Percentiles rank a stretch among this genome's conserved stretches.
These are phyloP conservation scores for Apteryx mantelli DNA, from an alignment of 2,113 vertebrate genomes.

Conservation along the genomic window DNA sequence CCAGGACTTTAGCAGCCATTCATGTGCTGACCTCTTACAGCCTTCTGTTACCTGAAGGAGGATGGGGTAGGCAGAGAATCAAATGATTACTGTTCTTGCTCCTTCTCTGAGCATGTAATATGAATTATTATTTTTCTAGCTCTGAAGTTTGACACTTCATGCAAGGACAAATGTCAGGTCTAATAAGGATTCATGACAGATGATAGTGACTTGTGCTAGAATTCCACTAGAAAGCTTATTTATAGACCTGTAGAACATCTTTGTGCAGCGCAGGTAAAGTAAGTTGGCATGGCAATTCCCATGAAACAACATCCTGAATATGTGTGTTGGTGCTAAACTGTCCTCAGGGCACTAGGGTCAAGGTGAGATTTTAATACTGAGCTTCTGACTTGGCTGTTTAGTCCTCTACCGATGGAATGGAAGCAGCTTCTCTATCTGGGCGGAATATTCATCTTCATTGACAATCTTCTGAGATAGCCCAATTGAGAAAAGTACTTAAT, in stretches of 20 bases:
- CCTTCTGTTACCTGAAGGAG: background rate
- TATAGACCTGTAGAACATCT: background rate
- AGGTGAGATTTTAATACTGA: background rate
- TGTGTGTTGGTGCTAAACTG: background rate
- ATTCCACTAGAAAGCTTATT: background rate
- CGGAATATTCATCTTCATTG: background rate
- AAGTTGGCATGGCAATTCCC: background rate
- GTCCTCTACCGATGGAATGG: background rate
- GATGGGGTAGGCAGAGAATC: background rate
- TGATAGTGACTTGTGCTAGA: background rate
- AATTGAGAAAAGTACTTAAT: background rate
- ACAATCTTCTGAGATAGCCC: background rate
- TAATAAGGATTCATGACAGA: background rate
- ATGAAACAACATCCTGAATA: background rate
- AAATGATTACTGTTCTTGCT: background rate
- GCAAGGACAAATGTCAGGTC: background rate
- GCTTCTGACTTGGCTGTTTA: background rate
- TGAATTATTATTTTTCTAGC: background rate
- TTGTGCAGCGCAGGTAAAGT: background rate
- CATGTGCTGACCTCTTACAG: background rate
- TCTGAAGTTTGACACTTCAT: background rate
- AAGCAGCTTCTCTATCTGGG: background rate
- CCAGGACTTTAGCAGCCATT: background rate
- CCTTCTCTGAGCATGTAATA: background rate
- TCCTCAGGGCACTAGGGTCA: background rate